Conservation (phyloP, 2,888 invertebrate genomes). For the Oxytorus armatus region DNA sequence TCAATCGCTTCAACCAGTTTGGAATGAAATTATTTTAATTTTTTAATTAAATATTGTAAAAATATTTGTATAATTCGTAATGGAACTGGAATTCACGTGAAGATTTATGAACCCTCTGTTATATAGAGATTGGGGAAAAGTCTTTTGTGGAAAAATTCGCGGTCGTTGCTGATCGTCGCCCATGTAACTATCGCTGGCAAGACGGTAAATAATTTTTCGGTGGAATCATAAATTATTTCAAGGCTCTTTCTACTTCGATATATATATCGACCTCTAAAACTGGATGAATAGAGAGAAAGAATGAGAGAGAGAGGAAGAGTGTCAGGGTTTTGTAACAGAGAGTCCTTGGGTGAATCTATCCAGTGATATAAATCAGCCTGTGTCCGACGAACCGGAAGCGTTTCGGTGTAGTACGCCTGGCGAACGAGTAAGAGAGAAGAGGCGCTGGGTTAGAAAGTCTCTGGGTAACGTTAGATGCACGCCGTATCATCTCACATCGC, state of each 20-base stretch:
- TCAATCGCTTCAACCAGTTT: too few relatives aligned
- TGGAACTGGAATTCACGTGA: too few relatives aligned
- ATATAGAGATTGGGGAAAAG: slow-evolving; percentile 12
- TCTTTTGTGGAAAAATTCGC: slow-evolving; percentile 31
- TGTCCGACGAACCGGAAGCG: slow-evolving; percentile 60
- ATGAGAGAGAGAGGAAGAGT: slow-evolving; percentile 21
- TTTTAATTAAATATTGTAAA: too few relatives aligned
- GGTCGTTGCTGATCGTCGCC: slow-evolving; percentile 26
- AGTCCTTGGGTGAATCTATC: slow-evolving; percentile 43
- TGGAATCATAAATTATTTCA: slow-evolving; percentile 60
- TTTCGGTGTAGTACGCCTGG: slow-evolving; percentile 40
- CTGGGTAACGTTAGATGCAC: slow-evolving; percentile 42
- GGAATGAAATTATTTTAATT: too few relatives aligned
- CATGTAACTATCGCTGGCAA: slow-evolving; percentile 29
- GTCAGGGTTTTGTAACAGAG: slow-evolving; percentile 15
- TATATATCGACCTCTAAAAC: not conserved
- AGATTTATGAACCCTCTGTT: slow-evolving; percentile 1
- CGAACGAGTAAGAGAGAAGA: slow-evolving; percentile 14
- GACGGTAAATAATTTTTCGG: slow-evolving; percentile 57
- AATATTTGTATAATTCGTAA: too few relatives aligned
- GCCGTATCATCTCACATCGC: slow-evolving; percentile 15
- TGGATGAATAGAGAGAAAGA: not conserved
- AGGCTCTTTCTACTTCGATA: slow-evolving; percentile 18
- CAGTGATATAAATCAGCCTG: slow-evolving; percentile 59
- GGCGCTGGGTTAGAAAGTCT: slow-evolving; percentile 20